Evolutionary conservation across 2,888 invertebrate genomes (phyloP), one percentile per base, ranked within the genome.

Genomic region (Stegana nigrithorax): DNA sequence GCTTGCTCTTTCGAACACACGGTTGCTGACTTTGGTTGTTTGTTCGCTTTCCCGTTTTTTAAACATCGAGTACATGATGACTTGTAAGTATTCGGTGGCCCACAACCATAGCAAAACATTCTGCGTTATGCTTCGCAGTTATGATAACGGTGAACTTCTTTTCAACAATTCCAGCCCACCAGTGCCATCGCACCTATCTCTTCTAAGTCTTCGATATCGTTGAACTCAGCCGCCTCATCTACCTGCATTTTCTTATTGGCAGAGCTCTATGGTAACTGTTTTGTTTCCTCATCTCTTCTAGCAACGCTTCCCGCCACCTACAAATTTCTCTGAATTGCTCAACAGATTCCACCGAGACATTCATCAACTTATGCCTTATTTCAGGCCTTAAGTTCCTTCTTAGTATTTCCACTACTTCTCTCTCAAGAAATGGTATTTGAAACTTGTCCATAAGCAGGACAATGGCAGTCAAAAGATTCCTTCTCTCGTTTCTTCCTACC

Each of bases 41-140:
- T n/a, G n/a, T n/a, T n/a, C n/a, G n/a, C n/a, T n/a, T n/a, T 53
- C 32, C 29, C 2, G 32, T 21, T 27, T 45, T 17, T 14, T 32
- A 51, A 42, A 21, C 64, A 64, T 17, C 32, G 27, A 8, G n/a
- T 19, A 26, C 64, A 67, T 0, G 17, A 44, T 3, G 63, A 63
- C 21, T 59, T 60, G 10, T 60, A 64, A 1, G 23, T 10, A 14
- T 61, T 32, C 0, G 51, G 27, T n/a, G 27, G 3, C 0, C 63
- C 67, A 60, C 65, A 68, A 2, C 65, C 67, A 19, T 62, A 66
- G 17, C 67, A 68, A 58, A 67, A 67, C 2, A 67, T 25, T 2
- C 44, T n/a, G 14, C n/a, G n/a, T n/a, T n/a, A n/a, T n/a, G n/a
- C n/a, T n/a, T n/a, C n/a, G n/a, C n/a, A n/a, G n/a, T n/a, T n/a